A percentile compares a stretch with the other conserved stretches of the same genome.
Conservation (phyloP, 2,797 vertebrate genomes). For the Urophycis tenuis region DNA sequence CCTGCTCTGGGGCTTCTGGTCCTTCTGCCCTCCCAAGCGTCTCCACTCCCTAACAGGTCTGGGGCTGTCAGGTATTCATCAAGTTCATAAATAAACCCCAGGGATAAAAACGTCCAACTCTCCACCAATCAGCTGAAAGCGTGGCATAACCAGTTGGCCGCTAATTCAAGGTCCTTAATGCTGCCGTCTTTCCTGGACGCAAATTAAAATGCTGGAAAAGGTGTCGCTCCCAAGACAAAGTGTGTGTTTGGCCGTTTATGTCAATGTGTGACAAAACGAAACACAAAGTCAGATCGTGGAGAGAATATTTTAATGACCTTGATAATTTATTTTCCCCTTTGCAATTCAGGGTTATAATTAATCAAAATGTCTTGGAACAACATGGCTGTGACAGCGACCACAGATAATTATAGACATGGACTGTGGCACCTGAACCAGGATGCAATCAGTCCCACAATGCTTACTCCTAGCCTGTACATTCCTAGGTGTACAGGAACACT, state of each 20-base stretch:
- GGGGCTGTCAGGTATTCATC: conserved; percentile 37
- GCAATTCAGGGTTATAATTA: not conserved
- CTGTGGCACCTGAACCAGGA: not conserved
- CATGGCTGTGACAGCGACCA: not conserved
- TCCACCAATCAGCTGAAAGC: too few species aligned
- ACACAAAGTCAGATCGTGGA: too few species aligned
- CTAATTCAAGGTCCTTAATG: conserved; percentile 50
- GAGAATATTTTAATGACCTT: not conserved
- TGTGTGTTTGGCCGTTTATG: not conserved
- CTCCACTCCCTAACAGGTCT: too few species aligned
- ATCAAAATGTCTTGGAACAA: too few species aligned
- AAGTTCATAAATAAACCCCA: conserved; percentile 59
- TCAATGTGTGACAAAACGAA: too few species aligned
- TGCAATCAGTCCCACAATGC: not conserved
- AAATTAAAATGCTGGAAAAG: conserved; percentile 35
- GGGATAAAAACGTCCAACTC: conserved; percentile 45
- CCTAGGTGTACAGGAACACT: too few species aligned
- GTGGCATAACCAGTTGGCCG: conserved; percentile 43
- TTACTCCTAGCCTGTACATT: not conserved
- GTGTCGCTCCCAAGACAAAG: not conserved
- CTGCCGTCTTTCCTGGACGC: conserved; percentile 35
- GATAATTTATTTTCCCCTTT: not conserved
- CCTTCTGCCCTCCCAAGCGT: too few species aligned
- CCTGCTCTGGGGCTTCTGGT: too few species aligned
- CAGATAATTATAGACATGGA: not conserved